Evolutionary conservation across 2,888 invertebrate species (phyloP).

Genomic region (Drosophila anomalata): DNA sequence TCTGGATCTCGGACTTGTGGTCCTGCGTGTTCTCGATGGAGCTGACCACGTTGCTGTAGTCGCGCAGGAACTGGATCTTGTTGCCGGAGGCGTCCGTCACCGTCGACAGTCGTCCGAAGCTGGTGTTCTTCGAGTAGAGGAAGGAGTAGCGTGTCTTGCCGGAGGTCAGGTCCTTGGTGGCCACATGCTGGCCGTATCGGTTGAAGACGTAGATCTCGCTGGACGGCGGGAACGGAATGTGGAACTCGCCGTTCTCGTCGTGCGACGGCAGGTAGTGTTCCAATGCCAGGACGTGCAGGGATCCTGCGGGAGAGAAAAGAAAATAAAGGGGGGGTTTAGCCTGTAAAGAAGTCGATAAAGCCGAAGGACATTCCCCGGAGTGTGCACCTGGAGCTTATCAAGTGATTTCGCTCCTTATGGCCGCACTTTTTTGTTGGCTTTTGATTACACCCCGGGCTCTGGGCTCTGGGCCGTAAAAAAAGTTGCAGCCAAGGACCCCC

Average conservation of each 20-base stretch:
- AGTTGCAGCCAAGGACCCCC: constrained; percentile 15
- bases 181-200: constrained; percentile 97
- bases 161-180: constrained; percentile 97
- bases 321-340: not conserved
- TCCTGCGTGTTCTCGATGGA: constrained; percentile 97
- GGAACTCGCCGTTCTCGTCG: constrained; percentile 95
- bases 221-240: constrained; percentile 96
- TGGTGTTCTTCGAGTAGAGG: constrained; percentile 97
- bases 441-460: constrained; percentile 21
- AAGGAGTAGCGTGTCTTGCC: constrained; percentile 97
- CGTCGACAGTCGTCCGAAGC: constrained; percentile 96
- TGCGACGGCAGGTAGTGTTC: constrained; percentile 94
- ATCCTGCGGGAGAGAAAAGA: constrained; percentile 84
- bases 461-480: constrained; percentile 5
- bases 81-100: constrained; percentile 97
- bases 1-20: constrained; percentile 95
- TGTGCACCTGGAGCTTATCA: constrained; percentile 20
- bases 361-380: not conserved
- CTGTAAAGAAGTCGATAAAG: not conserved
- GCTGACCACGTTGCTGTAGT: constrained; percentile 96
- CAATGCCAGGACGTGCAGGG: constrained; percentile 92
- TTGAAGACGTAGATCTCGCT: constrained; percentile 97
- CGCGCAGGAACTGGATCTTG: constrained; percentile 94
- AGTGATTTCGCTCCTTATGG: constrained; percentile 33
- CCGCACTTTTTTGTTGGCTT: constrained; percentile 18